A percentile compares a stretch with the other conserved stretches of the same genome.
These are phyloP conservation scores for Eupeodes corollae DNA, from an alignment of 1,140 invertebrate species.

Conservation along the genomic window DNA sequence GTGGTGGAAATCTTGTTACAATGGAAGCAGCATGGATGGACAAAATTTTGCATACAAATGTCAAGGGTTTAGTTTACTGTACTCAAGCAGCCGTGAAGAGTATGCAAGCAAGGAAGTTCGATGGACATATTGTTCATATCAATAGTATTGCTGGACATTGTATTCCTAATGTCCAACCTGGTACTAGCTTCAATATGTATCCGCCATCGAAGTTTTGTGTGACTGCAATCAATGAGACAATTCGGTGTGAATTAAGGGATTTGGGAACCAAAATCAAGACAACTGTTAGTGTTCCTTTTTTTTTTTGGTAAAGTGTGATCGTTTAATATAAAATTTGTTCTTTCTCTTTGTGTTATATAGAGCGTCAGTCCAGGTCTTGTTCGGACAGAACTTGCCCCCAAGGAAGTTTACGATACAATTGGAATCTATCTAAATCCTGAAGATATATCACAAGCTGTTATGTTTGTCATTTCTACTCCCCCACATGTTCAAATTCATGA, in stretches of 20 bases:
- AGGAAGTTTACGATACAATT: constrained; percentile 5
- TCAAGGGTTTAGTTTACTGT: constrained; percentile 50
- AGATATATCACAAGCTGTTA: constrained; percentile 42
- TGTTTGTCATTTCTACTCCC: constrained; percentile 44
- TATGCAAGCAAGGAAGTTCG: constrained; percentile 48
- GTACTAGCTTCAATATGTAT: constrained; percentile 36
- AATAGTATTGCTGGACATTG: constrained; percentile 11
- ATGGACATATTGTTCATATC: constrained; percentile 47
- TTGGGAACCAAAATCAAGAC: not conserved
- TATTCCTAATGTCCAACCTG: constrained; percentile 1
- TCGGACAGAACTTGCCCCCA: constrained; percentile 38
- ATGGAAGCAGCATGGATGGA: constrained; percentile 13
- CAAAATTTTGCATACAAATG: constrained; percentile 51
- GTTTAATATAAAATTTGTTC: not conserved
- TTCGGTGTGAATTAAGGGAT: constrained; percentile 33
- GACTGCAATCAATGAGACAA: constrained; percentile 41
- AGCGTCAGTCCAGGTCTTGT: constrained; percentile 47
- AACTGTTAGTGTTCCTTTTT: constrained; percentile 11
- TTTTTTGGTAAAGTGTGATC: no score
- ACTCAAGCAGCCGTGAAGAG: constrained; percentile 48
- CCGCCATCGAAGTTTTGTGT: constrained; percentile 44
- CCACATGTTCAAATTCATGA: constrained; percentile 45
- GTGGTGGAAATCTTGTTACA: constrained; percentile 40
- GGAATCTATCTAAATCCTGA: constrained; percentile 10
- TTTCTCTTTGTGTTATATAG: constrained; percentile 27